These are phyloP conservation scores for Poecilus cupreus DNA, from an alignment of 2,888 invertebrate species.

Conservation along the genomic window DNA sequence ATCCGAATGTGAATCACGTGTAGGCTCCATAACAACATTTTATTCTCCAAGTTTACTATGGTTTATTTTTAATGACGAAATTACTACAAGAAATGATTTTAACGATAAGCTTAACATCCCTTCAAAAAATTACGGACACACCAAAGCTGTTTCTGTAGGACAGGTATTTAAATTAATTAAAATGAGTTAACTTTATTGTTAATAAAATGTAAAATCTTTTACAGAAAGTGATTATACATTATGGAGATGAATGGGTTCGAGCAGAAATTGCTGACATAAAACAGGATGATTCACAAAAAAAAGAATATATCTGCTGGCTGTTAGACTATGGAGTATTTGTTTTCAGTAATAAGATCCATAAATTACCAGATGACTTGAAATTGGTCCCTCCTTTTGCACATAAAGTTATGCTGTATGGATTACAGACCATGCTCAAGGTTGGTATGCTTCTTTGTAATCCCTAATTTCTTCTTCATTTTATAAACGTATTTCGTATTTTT, in stretches of 20 bases:
- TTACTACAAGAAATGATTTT: slow-evolving; percentile 10
- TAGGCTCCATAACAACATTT: neutral
- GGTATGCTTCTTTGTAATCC: neutral
- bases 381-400: slow-evolving; percentile 62
- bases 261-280: slow-evolving; percentile 10
- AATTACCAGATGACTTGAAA: slow-evolving; percentile 62
- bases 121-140: neutral
- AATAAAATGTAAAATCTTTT: neutral
- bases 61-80: slow-evolving; percentile 33
- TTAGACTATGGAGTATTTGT: slow-evolving; percentile 65
- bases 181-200: neutral
- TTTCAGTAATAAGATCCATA: slow-evolving; percentile 62
- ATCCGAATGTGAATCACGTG: neutral
- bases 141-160: neutral
- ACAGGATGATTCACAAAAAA: neutral
- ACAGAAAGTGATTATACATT: neutral
- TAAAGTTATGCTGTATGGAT: slow-evolving; percentile 66
- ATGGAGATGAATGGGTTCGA: slow-evolving; percentile 20
- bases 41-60: slow-evolving; percentile 27
- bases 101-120: neutral
- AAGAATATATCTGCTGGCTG: slow-evolving; percentile 65
- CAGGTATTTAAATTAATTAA: slow-evolving; percentile 4
- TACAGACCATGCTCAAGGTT: slow-evolving; percentile 65
- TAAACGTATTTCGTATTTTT: neutral
- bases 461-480: neutral